Conservation (phyloP, 2,797 vertebrate species). For the Galaxias olidus region DNA sequence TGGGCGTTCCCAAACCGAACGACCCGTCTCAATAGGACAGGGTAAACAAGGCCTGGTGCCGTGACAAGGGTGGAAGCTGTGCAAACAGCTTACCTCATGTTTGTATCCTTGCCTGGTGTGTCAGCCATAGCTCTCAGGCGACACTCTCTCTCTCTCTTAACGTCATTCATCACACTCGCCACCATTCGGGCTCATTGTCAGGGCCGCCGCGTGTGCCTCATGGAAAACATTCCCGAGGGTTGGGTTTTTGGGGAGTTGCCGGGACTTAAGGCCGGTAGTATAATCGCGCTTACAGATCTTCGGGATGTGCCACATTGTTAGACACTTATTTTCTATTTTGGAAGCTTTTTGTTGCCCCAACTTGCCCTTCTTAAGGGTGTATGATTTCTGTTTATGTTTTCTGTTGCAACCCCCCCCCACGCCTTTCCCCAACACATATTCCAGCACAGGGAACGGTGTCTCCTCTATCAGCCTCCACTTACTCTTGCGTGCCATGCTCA, state of each 20-base stretch:
- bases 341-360: too few relatives aligned
- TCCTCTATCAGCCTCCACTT: constrained; percentile 3
- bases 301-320: too few relatives aligned
- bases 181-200: neutral
- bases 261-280: too few relatives aligned
- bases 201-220: too few relatives aligned
- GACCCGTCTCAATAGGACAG: constrained; percentile 49
- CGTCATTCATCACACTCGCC: constrained; percentile 4
- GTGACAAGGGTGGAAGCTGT: constrained; percentile 45
- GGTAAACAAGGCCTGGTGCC: constrained; percentile 57
- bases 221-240: too few relatives aligned
- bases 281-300: too few relatives aligned
- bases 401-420: neutral
- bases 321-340: too few relatives aligned
- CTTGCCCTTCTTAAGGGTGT: neutral
- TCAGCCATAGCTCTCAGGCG: constrained; percentile 12
- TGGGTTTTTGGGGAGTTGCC: too few relatives aligned
- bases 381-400: constrained; percentile 11
- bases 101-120: constrained; percentile 25
- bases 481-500: neutral
- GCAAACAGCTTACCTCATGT: constrained; percentile 51
- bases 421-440: constrained; percentile 3
- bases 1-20: constrained; percentile 46
- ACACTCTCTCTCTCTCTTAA: neutral
- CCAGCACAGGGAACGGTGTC: neutral